Evolutionary conservation across 2,888 invertebrate species (phyloP).

Genomic region (Chouioia cunea): DNA sequence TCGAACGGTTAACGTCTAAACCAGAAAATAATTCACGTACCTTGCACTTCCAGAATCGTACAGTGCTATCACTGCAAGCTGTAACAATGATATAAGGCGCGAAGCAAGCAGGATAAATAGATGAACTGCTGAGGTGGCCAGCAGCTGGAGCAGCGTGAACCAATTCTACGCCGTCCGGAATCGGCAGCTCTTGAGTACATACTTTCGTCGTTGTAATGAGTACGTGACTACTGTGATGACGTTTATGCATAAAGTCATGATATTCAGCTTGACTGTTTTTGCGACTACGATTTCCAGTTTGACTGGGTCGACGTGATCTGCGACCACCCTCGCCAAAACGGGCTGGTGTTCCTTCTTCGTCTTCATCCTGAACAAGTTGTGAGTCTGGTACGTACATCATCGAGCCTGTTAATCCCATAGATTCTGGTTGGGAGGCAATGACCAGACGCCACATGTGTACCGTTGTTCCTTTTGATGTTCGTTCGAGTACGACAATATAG

Average conservation of each 20-base stretch:
- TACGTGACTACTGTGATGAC: conserved; percentile 73
- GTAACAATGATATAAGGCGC: conserved; percentile 97
- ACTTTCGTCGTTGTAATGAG: conserved; percentile 92
- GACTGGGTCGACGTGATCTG: conserved; percentile 64
- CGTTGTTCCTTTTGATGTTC: conserved; percentile 84
- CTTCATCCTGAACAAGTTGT: conserved; percentile 85
- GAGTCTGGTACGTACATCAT: conserved; percentile 93
- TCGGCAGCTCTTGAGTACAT: conserved; percentile 87
- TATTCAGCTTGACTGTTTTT: conserved; percentile 64
- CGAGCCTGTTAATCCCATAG: conserved; percentile 77
- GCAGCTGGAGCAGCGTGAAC: conserved; percentile 95
- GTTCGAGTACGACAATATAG: conserved; percentile 93
- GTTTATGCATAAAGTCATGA: conserved; percentile 57
- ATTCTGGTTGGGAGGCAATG: conserved; percentile 84
- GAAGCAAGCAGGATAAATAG: conserved; percentile 98
- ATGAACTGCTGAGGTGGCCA: conserved; percentile 96
- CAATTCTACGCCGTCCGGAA: conserved; percentile 92
- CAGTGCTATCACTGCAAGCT: conserved; percentile 93
- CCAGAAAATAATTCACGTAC: conserved; percentile 63
- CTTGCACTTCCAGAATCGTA: conserved; percentile 90
- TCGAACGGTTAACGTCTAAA: neutral
- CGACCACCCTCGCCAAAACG: conserved; percentile 60
- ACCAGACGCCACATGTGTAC: conserved; percentile 97
- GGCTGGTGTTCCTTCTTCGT: conserved; percentile 72
- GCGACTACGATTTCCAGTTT: conserved; percentile 60